A percentile compares a stretch with the other conserved stretches of the same genome.
Conservation (phyloP, 2,888 invertebrate genomes). For the Trissonchulus sp. region DNA sequence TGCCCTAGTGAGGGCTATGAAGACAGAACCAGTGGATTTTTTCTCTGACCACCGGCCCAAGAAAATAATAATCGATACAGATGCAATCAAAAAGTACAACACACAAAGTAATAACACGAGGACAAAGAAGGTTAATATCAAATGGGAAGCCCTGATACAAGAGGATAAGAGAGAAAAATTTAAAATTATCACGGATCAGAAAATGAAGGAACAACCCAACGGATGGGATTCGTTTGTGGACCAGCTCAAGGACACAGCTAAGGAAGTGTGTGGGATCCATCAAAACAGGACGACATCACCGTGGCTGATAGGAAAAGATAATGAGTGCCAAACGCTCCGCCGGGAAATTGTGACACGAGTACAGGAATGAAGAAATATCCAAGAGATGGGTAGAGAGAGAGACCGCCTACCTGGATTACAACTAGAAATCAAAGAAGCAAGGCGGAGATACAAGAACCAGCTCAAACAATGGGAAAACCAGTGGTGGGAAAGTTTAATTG, state of each 20-base stretch:
- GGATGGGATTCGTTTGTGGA: slow-evolving; percentile 8
- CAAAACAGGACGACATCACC: slow-evolving; percentile 17
- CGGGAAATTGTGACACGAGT: slow-evolving; percentile 9
- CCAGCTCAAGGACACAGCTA: slow-evolving; percentile 8
- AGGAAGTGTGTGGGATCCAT: slow-evolving; percentile 12
- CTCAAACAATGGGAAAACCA: no score
- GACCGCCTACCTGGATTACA: background rate
- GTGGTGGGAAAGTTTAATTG: slow-evolving; percentile 13
- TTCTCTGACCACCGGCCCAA: slow-evolving; percentile 13
- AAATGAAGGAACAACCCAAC: background rate
- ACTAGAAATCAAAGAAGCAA: background rate
- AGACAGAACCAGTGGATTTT: background rate
- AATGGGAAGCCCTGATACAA: background rate
- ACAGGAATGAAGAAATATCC: background rate
- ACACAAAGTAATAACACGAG: background rate
- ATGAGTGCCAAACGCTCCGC: background rate
- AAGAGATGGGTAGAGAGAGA: background rate
- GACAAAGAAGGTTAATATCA: background rate
- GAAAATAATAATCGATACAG: background rate
- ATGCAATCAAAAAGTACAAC: background rate
- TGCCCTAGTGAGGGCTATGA: background rate
- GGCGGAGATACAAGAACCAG: slow-evolving; percentile 9
- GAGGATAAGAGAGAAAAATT: background rate
- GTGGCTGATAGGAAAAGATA: slow-evolving; percentile 2
- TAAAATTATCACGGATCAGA: background rate